Conservation (phyloP, 2,113 vertebrate species). For the Orientallactaga bullata region DNA sequence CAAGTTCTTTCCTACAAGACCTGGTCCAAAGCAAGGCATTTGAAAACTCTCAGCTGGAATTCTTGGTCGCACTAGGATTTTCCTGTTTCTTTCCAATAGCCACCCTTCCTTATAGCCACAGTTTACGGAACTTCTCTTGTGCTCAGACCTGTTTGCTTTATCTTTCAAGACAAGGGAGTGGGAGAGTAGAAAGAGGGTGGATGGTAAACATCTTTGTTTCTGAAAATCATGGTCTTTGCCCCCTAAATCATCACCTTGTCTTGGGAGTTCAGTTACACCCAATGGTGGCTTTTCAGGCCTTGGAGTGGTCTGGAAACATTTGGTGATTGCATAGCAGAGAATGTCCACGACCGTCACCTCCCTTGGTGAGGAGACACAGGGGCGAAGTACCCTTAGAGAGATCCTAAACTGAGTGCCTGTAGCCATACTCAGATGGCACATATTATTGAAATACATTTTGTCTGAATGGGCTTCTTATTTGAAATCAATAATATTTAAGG, state of each 20-base stretch:
- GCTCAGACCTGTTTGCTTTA: neutral
- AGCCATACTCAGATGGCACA: neutral
- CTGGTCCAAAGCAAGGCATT: neutral
- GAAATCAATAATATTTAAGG: neutral
- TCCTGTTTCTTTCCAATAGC: neutral
- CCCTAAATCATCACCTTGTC: neutral
- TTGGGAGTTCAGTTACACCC: neutral
- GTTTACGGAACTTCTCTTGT: neutral
- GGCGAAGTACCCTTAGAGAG: neutral
- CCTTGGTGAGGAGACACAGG: no score
- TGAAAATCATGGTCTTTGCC: neutral
- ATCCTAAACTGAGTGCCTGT: neutral
- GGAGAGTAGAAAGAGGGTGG: neutral
- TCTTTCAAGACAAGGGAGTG: neutral
- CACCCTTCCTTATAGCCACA: neutral
- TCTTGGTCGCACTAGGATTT: constrained; percentile 15
- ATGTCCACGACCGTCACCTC: neutral
- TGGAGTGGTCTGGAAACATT: neutral
- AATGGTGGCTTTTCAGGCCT: neutral
- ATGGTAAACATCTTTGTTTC: neutral
- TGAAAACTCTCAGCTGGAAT: neutral
- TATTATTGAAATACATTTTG: neutral
- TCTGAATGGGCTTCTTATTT: neutral
- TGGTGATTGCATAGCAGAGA: neutral
- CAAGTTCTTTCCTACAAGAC: neutral